Base-by-base conservation (phyloP, 35 echinoderm and acorn worm species). In the Diadema setosum region DNA sequence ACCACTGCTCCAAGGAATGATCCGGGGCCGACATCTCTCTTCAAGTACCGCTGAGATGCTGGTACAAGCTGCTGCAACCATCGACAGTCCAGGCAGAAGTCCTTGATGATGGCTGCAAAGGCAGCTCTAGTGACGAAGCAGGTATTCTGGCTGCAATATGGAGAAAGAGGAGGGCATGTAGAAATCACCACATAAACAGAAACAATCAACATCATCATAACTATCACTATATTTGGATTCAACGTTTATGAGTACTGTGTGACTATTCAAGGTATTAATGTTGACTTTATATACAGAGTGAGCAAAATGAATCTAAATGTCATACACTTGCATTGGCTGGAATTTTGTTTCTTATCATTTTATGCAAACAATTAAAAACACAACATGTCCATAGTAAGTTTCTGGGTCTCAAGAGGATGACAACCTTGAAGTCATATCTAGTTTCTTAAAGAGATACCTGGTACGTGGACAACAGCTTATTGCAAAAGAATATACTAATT, bases 81-180 rank as follows among this genome's bases (percentile, higher is more conserved):
- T 55, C 3, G 23, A 30, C 2, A 31, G 35, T 84, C 82, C 55
- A 82, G 32, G 24, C 82, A 20, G 29, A 90, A 61, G 8, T 50
- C 42, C 21, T 82, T 39, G 23, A 90, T 16, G 34, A 82, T 90
- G 34, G 50, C 26, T 57, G 57, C 29, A 52, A 67, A 81, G 18
- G 80, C 55, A 64, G 87, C 75, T 42, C 55, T 45, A 32, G 87
- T 90, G 25, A 90, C 74, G 63, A 60, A 90, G 1, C 50, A 90
- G 26, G 34, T 56, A 35, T 90, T 89, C 9, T 81, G 45, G 9
- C 87, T 89, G 70, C 18, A 89, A 23, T 63, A 24, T 21, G 16
- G 81, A 83, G 33, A 27, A 45, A 52, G 33, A 31, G 43, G 3
- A 8, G 23, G 26, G 42, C 23, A 41, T 82, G 12, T 27, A 42